These are phyloP conservation scores for Crotophaga sulcirostris DNA, from an alignment of 2,113 vertebrate species.

Conservation along the genomic window DNA sequence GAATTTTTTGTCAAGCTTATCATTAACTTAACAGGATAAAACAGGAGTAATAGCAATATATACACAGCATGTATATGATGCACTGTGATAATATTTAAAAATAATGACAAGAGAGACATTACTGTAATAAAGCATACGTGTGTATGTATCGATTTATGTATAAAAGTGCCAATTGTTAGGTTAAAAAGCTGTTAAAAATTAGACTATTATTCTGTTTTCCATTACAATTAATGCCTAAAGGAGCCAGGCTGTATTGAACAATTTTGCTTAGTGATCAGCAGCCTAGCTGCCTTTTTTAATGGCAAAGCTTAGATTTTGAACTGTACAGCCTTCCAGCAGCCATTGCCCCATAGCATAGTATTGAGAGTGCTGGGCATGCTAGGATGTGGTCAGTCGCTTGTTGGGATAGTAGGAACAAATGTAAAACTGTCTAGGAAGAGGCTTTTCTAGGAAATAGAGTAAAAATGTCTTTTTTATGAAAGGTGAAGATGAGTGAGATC, in stretches of 20 bases:
- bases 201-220: background rate
- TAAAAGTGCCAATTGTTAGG: background rate
- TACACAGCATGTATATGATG: background rate
- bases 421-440: background rate
- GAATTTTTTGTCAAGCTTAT: background rate
- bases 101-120: background rate
- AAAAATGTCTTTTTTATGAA: background rate
- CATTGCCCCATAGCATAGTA: background rate
- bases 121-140: background rate
- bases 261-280: background rate
- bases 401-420: background rate
- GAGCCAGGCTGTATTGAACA: background rate
- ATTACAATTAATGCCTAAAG: background rate
- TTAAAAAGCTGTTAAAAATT: background rate
- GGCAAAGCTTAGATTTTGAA: background rate
- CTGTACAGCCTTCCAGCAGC: background rate
- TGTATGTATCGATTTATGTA: background rate
- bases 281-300: background rate
- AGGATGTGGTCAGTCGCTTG: accelerated
- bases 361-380: background rate
- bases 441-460: background rate
- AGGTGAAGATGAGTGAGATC: background rate
- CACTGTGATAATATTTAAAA: background rate
- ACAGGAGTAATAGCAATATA: background rate
- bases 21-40: background rate